These are phyloP conservation scores for Ceriagrion tenellum DNA, from an alignment of 2,888 invertebrate species.

Conservation along the genomic window DNA sequence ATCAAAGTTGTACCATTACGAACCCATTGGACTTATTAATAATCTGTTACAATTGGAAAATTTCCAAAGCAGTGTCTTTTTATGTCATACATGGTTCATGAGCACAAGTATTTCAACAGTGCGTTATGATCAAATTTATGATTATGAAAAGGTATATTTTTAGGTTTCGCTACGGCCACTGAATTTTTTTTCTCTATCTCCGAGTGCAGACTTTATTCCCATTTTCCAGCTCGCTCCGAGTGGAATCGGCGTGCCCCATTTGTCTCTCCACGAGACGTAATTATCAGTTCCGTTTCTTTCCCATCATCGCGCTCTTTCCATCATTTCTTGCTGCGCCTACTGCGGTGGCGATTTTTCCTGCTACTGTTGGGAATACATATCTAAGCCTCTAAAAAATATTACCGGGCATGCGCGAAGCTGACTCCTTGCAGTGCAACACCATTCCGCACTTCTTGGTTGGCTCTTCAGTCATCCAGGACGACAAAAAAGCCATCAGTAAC, in stretches of 20 bases:
- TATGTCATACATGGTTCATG: no score
- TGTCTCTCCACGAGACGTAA: not conserved
- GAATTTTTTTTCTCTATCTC: not conserved
- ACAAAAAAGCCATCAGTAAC: not conserved
- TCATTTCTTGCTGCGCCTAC: not conserved
- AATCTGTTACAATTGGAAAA: no score
- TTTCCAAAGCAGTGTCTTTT: no score
- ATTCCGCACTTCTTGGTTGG: not conserved
- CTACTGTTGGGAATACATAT: not conserved
- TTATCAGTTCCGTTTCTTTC: not conserved
- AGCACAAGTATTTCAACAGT: no score
- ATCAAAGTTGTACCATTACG: no score
- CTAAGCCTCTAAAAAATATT: not conserved
- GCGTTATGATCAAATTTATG: no score
- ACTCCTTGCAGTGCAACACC: not conserved
- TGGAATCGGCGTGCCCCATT: no score
- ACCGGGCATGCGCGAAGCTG: not conserved
- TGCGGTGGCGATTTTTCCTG: not conserved
- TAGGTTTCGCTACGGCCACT: not conserved
- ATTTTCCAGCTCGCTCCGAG: no score
- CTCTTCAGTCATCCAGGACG: not conserved
- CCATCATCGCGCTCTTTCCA: not conserved
- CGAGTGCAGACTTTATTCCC: not conserved
- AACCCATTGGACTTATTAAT: no score
- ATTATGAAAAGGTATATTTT: not conserved